Percentiles rank a stretch among this genome's conserved stretches.
phyloP scores from a whole-genome alignment of 2,113 vertebrate species.

The Planiliza haematocheilus region DNA sequence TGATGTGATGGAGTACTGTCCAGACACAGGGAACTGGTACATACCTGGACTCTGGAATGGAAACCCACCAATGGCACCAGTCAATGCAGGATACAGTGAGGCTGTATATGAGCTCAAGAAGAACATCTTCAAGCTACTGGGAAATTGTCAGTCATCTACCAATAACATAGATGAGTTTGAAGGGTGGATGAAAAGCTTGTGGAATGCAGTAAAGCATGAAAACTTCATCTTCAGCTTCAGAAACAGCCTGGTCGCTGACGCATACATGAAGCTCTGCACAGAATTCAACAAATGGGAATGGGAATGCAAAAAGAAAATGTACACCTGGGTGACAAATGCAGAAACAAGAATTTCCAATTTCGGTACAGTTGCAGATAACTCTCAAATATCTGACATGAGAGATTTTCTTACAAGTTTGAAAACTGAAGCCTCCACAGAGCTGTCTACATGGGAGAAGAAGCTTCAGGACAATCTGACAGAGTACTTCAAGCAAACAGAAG shows the following conservation, averaged over 20 bases:
- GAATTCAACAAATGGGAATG: constrained; percentile 78
- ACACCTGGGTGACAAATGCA: constrained; percentile 55
- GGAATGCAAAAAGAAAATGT: constrained; percentile 70
- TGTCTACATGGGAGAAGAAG: constrained; percentile 47
- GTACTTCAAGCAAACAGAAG: constrained; percentile 66
- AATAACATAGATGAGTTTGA: constrained; percentile 62
- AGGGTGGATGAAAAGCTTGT: constrained; percentile 73
- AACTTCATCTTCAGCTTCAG: constrained; percentile 83
- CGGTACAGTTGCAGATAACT: constrained; percentile 34
- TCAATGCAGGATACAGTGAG: constrained; percentile 77
- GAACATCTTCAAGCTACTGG: constrained; percentile 53
- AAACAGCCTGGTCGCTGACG: constrained; percentile 79
- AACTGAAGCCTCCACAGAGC: constrained; percentile 32
- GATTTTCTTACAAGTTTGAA: constrained; percentile 31
- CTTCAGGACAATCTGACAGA: constrained; percentile 51
- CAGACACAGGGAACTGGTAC: constrained; percentile 75
- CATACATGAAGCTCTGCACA: constrained; percentile 71
- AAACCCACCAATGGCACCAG: constrained; percentile 81
- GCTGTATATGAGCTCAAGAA: constrained; percentile 76
- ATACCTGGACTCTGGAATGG: constrained; percentile 81
- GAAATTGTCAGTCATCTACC: constrained; percentile 11
- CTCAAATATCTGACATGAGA: constrained; percentile 16
- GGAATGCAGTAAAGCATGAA: constrained; percentile 79
- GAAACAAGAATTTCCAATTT: constrained; percentile 72
- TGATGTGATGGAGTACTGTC: constrained; percentile 78